These are phyloP conservation scores for Brachycybe producta DNA, from an alignment of 2,888 invertebrate genomes.

Conservation along the genomic window DNA sequence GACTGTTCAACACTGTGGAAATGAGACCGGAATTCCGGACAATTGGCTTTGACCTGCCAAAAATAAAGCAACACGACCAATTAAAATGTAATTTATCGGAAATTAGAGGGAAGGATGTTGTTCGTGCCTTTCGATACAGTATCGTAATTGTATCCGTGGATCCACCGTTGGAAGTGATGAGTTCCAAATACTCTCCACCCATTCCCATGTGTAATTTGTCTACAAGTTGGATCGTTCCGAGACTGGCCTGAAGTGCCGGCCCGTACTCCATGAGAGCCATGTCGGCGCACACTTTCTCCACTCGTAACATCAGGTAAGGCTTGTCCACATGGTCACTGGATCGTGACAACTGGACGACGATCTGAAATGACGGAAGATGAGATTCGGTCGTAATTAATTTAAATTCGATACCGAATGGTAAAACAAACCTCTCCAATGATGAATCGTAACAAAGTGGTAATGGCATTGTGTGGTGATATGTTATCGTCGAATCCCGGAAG, in stretches of 20 bases:
- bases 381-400: no score
- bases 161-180: constrained; percentile 45
- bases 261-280: constrained; percentile 65
- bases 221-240: constrained; percentile 50
- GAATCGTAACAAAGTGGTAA: constrained; percentile 54
- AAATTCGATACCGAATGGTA: background rate
- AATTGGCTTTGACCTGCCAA: constrained; percentile 59
- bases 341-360: constrained; percentile 51
- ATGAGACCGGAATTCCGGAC: constrained; percentile 66
- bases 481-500: constrained; percentile 71
- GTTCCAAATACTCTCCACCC: constrained; percentile 61
- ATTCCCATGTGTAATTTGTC: constrained; percentile 62
- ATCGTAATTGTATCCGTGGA: constrained; percentile 51
- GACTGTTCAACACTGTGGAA: constrained; percentile 70
- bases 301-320: constrained; percentile 57
- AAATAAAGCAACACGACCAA: constrained; percentile 21
- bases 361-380: constrained; percentile 34
- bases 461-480: constrained; percentile 61
- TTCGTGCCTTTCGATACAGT: constrained; percentile 60
- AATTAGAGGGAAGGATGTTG: background rate
- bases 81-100: background rate
- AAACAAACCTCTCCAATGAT: constrained; percentile 49
- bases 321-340: constrained; percentile 51
- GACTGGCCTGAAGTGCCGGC: constrained; percentile 56
- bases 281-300: constrained; percentile 53